phyloP scores from a whole-genome alignment of 2,888 invertebrate genomes.

The Thymelicus lineola region DNA sequence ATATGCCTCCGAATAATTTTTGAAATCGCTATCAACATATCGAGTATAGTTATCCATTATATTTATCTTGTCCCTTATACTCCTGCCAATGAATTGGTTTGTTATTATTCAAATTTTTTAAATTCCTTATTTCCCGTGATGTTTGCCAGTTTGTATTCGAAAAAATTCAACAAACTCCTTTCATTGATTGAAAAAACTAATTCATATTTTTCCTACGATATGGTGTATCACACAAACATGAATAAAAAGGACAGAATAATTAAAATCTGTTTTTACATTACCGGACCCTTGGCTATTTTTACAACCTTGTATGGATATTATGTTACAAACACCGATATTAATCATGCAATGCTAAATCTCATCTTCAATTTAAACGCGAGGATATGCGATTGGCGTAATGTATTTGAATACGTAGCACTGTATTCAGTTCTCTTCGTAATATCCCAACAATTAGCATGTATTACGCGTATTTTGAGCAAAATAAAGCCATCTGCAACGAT shows the following conservation, averaged over 20 bases:
- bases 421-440: constrained; percentile 27
- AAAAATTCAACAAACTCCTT: constrained; percentile 6
- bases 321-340: neutral
- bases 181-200: constrained; percentile 17
- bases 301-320: neutral
- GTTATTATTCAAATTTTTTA: constrained; percentile 9
- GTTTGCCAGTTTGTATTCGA: constrained; percentile 7
- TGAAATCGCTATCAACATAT: constrained; percentile 3
- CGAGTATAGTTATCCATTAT: neutral
- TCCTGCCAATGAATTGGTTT: neutral
- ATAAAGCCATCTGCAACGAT: constrained; percentile 1
- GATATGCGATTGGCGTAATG: constrained; percentile 13
- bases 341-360: neutral
- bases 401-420: constrained; percentile 21
- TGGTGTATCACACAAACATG: constrained; percentile 21
- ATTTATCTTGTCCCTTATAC: neutral
- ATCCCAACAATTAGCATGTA: constrained; percentile 34
- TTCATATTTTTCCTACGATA: constrained; percentile 22
- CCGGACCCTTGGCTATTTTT: neutral
- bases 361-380: neutral
- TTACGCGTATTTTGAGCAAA: constrained; percentile 22
- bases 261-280: constrained; percentile 3
- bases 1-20: constrained; percentile 10
- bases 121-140: constrained; percentile 18
- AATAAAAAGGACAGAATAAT: constrained; percentile 1